phyloP scores from a whole-genome alignment of 2,888 invertebrate species.

The Macrophya annulata region DNA sequence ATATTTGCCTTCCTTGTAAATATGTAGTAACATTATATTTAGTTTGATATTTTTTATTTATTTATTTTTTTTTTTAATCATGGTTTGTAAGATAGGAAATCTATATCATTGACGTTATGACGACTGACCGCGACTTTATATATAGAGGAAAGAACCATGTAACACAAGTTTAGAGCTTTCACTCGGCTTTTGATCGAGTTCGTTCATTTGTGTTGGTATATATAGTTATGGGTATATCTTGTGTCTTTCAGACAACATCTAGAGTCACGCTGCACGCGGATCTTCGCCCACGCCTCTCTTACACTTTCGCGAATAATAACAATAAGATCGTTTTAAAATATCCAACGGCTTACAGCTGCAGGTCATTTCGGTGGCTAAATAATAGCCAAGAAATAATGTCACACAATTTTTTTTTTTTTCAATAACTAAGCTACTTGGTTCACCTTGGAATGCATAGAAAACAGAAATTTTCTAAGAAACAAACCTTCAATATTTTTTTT shows the following conservation, averaged over 20 bases:
- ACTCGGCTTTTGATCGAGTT: constrained; percentile 25
- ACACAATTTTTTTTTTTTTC: neutral
- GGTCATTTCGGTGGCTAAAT: neutral
- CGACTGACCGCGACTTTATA: constrained; percentile 38
- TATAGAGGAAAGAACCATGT: constrained; percentile 8
- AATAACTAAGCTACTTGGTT: neutral
- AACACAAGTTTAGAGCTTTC: constrained; percentile 43
- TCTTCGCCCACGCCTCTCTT: constrained; percentile 48
- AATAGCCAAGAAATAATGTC: neutral
- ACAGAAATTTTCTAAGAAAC: neutral
- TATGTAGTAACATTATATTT: constrained; percentile 36
- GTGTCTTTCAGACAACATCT: constrained; percentile 28
- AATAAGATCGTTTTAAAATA: constrained; percentile 20
- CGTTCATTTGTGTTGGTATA: neutral
- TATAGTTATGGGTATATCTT: neutral
- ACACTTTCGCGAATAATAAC: constrained; percentile 44
- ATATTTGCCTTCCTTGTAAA: neutral
- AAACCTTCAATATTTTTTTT: neutral
- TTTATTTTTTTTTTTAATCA: no score
- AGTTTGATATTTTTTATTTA: constrained; percentile 10
- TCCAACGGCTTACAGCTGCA: neutral
- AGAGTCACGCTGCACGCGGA: constrained; percentile 42
- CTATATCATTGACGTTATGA: constrained; percentile 46
- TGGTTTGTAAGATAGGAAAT: constrained; percentile 46
- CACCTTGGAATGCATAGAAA: neutral